phyloP scores from a whole-genome alignment of 2,888 invertebrate genomes.

The Arctia plantaginis region DNA sequence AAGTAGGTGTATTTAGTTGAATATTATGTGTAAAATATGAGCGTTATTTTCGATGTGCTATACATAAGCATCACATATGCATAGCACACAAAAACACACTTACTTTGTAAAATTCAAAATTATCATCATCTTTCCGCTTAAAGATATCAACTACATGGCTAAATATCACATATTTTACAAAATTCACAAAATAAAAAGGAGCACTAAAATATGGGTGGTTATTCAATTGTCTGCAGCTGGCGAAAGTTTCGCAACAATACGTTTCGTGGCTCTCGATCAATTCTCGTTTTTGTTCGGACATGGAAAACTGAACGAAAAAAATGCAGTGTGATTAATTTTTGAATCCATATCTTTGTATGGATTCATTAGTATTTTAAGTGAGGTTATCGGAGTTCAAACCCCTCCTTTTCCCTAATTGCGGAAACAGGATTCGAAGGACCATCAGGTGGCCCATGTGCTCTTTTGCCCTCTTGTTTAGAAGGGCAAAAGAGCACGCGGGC shows the following conservation, averaged over 20 bases:
- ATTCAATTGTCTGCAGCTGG: background rate
- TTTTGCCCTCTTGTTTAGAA: too few species aligned
- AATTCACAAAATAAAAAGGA: background rate
- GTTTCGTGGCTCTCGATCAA: background rate
- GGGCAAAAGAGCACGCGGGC: too few species aligned
- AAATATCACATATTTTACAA: background rate
- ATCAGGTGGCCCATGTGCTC: too few species aligned
- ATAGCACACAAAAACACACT: background rate
- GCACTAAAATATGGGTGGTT: background rate
- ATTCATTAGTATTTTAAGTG: background rate
- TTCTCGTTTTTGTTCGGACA: background rate
- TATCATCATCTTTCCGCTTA: background rate
- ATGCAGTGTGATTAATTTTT: background rate
- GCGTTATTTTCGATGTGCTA: background rate
- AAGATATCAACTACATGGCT: background rate
- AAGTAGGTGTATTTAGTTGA: background rate
- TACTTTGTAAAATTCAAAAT: background rate
- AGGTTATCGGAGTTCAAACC: too few species aligned
- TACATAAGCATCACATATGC: background rate
- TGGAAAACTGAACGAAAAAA: background rate
- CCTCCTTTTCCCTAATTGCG: too few species aligned
- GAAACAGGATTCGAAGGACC: too few species aligned
- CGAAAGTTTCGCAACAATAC: background rate
- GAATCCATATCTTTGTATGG: background rate
- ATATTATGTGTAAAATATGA: background rate